Evolutionary conservation across 2,797 vertebrate genomes (phyloP), one percentile per base, ranked within the genome.

Genomic region (Pipistrellus pygmaeus): DNA sequence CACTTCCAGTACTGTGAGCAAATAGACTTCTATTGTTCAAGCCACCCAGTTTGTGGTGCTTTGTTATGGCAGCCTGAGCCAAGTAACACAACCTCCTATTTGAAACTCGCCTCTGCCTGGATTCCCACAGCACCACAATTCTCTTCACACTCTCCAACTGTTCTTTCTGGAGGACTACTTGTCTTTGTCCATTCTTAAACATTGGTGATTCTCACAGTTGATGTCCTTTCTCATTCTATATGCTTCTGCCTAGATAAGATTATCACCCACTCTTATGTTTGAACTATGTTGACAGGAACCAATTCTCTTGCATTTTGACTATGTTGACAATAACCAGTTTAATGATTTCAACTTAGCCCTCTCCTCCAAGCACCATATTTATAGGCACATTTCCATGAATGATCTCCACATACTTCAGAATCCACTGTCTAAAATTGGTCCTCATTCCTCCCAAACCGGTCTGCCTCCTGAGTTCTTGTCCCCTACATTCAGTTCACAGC

Each of bases 401-500:
- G 23, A 2, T 60, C 10, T 30, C 69, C 55, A 6, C 4, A 0
- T 10, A 10, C 44, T 71, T 76, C 60, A 64, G 68, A 64, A 35
- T 41, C 73, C 2, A 46, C 32, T 13, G 51, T n/a, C 30, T 27
- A 23, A 55, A 81, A 25, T 41, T 1, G 32, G 14, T 46, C 21
- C 0, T 32, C 27, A 35, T 23, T 77, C 57, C 44, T 12, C 10
- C 30, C 20, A 35, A 12, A 41, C n/a, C 3, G 2, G 15, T 17
- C 51, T 64, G 51, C n/a, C 60, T 57, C 44, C 73, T 62, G 38
- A 0, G 0, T 35, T 15, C 51, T 25, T 17, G 27, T 18, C 13
- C 10, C 20, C 10, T 10, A 6, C 8, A 7, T 46, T 60, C 5
- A 0, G 60, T 72, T 78, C 27, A 12, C 0, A 0, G 48, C 23